Percentiles rank a stretch among this genome's conserved stretches.
These are phyloP conservation scores for Taurulus bubalis DNA, from an alignment of 2,113 vertebrate species.

Conservation along the genomic window DNA sequence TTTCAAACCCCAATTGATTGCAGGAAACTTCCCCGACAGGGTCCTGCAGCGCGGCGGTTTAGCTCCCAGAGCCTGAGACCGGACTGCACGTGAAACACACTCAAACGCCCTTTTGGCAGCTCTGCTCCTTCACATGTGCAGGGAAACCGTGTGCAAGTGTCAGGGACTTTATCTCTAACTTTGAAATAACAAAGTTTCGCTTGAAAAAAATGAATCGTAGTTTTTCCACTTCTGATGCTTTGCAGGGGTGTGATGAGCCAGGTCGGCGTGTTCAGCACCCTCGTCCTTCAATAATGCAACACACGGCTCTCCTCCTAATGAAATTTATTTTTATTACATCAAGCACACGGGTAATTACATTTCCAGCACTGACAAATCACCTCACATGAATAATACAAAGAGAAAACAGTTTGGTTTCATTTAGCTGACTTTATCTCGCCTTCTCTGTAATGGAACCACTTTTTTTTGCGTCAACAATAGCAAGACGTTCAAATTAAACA, in stretches of 20 bases:
- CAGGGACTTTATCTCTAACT: background rate
- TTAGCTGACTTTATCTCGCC: slow-evolving; percentile 10
- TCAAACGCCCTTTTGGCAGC: background rate
- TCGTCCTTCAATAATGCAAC: slow-evolving; percentile 42
- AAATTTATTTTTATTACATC: slow-evolving; percentile 42
- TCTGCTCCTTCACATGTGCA: too few relatives aligned
- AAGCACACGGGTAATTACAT: slow-evolving; percentile 55
- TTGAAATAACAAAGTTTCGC: background rate
- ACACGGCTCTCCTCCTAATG: slow-evolving; percentile 14
- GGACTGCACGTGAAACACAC: background rate
- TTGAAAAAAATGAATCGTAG: background rate
- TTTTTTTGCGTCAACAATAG: background rate
- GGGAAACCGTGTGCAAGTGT: too few relatives aligned
- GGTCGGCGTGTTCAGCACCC: slow-evolving; percentile 12
- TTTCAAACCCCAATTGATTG: slow-evolving; percentile 27
- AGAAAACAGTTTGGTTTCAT: slow-evolving; percentile 33
- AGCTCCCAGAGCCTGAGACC: slow-evolving; percentile 3
- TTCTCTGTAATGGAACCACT: background rate
- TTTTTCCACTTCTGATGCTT: background rate
- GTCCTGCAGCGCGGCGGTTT: slow-evolving; percentile 15
- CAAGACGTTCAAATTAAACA: slow-evolving; percentile 1
- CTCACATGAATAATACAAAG: slow-evolving; percentile 44
- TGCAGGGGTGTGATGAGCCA: slow-evolving; percentile 6
- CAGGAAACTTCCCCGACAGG: background rate
- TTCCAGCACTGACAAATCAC: slow-evolving; percentile 40